Conservation (phyloP, 2,113 vertebrate genomes). For the Fregetta grallaria region DNA sequence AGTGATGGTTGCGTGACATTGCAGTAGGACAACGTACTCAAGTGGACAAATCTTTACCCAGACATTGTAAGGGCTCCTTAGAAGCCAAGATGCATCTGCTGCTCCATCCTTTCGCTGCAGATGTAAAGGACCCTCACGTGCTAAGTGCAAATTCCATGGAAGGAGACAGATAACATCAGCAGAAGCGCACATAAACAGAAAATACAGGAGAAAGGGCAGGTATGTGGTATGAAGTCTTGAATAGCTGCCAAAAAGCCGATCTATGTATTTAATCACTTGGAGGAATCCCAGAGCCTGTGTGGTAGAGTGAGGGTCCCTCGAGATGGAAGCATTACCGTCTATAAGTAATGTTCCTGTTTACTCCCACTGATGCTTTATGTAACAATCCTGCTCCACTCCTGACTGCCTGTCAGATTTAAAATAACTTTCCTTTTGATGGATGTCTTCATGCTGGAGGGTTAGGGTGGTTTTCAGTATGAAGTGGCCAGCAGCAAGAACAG, state of each 20-base stretch:
- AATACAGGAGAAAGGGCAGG: not conserved
- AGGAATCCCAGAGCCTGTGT: not conserved
- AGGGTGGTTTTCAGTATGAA: not conserved
- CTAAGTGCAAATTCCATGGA: not conserved
- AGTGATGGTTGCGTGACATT: not conserved
- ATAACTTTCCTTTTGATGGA: conserved; percentile 17
- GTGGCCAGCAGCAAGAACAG: not conserved
- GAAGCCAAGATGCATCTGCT: not conserved
- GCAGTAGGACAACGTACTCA: not conserved
- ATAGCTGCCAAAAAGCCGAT: not conserved
- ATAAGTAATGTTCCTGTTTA: conserved; percentile 5
- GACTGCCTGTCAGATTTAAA: conserved; percentile 32
- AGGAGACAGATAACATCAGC: not conserved
- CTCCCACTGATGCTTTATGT: conserved; percentile 51
- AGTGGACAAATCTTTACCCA: not conserved
- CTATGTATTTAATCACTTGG: not conserved
- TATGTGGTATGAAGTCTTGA: not conserved
- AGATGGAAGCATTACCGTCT: not conserved
- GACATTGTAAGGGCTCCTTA: not conserved
- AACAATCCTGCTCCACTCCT: conserved; percentile 16
- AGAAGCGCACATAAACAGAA: not conserved
- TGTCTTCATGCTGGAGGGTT: not conserved
- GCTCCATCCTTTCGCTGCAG: not conserved
- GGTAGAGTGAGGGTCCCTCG: not conserved
- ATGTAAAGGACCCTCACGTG: not conserved